Evolutionary conservation across 2,797 vertebrate genomes (phyloP).

Genomic region (Poecilia velifera): DNA sequence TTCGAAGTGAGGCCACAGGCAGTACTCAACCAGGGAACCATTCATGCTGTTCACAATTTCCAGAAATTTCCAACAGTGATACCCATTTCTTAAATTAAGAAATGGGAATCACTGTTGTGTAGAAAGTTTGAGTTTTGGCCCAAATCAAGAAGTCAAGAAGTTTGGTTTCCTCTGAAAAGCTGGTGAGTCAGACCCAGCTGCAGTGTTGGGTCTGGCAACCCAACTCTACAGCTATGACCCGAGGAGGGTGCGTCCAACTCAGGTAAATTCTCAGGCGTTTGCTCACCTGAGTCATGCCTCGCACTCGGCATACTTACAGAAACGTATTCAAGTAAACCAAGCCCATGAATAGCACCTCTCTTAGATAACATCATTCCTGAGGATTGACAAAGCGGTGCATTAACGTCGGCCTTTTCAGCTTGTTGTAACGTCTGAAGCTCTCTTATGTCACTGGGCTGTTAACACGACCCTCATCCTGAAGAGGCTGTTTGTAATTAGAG

Average conservation of each 20-base stretch:
- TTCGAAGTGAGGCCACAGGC: background rate
- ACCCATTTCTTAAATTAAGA: slow-evolving; percentile 43
- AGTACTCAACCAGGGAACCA: background rate
- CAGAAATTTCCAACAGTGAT: slow-evolving; percentile 35
- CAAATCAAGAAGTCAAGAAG: background rate
- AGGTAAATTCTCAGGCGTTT: slow-evolving; percentile 58
- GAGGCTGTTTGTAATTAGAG: slow-evolving; percentile 35
- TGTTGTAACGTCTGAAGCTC: background rate
- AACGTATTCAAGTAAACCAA: slow-evolving; percentile 34
- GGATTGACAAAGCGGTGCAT: background rate
- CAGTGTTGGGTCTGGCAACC: no score
- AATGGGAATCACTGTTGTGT: slow-evolving; percentile 10
- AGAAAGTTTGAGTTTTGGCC: slow-evolving; percentile 6
- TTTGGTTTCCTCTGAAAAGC: background rate
- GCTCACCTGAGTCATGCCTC: slow-evolving; percentile 56
- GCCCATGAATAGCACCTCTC: slow-evolving; percentile 31
- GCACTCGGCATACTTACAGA: slow-evolving; percentile 31
- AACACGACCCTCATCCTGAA: slow-evolving; percentile 17
- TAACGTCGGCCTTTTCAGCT: background rate
- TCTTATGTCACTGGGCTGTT: background rate
- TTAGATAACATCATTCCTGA: slow-evolving; percentile 35
- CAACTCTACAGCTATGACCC: background rate
- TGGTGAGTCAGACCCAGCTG: background rate
- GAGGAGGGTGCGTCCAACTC: slow-evolving; percentile 30
- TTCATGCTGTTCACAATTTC: slow-evolving; percentile 10